Base-by-base conservation (phyloP, 2,797 vertebrate genomes). In the Coendou prehensilis region DNA sequence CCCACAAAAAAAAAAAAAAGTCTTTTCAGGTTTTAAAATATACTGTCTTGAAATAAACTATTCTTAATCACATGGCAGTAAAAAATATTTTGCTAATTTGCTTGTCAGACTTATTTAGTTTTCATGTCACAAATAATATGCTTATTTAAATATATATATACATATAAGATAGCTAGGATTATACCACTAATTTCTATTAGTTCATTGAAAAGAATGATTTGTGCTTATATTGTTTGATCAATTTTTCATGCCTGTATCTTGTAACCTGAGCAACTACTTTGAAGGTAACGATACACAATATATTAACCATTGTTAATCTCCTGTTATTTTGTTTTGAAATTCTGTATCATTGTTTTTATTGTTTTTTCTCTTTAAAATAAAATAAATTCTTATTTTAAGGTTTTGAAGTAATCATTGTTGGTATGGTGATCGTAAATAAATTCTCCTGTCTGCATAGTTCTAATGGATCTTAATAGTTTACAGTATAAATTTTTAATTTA, bases 371-470 rank as follows among this genome's bases (percentile, higher is more conserved):
- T 41, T 41, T 41, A 41, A 41, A 41, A 41, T 41, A 41, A 41
- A 41, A 41, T 41, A 41, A 41, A 41, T 41, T 37, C 50, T 76
- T 92, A 69, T 90, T 95, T 96, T 22, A 54, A 88, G 33, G 23
- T 93, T 93, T 91, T 56, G 26, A 91, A 91, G 7, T 92, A 88
- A 20, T 92, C 52, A 10, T 92, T 93, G 84, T 73, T 75, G 30
- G 15, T 90, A 52, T 30, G 28, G 13, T 95, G 30, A 87, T 81
- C 15, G 76, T 93, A 93, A 96, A 50, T 41, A 96, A 89, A 75
- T 89, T 96, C 37, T 95, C 33, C 59, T 92, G 17, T 91, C n/a
- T 57, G 76, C 14, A 37, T 93, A 86, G 47, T 95, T 96, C 89
- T 89, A 95, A 91, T 28, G 92, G 45, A 54, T 92, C 23, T 80